Conservation (phyloP, 2,797 vertebrate species). For the Fringilla coelebs region DNA sequence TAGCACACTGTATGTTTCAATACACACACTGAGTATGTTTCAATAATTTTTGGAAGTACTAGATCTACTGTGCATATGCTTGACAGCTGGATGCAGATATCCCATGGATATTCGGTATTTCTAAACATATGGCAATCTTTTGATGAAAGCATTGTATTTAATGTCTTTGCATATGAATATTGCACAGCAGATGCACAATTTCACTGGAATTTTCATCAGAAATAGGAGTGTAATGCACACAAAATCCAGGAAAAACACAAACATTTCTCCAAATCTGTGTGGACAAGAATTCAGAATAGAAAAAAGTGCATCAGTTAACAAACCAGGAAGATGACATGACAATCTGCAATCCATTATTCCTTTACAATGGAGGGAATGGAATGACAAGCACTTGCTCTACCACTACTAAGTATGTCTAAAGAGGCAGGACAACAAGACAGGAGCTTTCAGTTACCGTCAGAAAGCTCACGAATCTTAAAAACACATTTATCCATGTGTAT, state of each 20-base stretch:
- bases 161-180: neutral
- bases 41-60: neutral
- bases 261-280: neutral
- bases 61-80: neutral
- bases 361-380: neutral
- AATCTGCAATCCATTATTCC: neutral
- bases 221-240: neutral
- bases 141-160: neutral
- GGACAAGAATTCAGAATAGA: neutral
- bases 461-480: neutral
- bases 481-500: neutral
- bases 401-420: neutral
- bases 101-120: neutral
- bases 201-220: neutral
- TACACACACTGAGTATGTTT: neutral
- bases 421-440: neutral
- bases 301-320: neutral
- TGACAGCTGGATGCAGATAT: slow-evolving; percentile 20
- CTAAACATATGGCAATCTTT: neutral
- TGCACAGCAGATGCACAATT: neutral
- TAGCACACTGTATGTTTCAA: too few relatives aligned
- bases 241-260: neutral
- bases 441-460: neutral
- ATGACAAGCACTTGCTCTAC: neutral
- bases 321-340: neutral